These are phyloP conservation scores for Sinella curviseta DNA, from an alignment of 1,140 invertebrate genomes.

Conservation along the genomic window DNA sequence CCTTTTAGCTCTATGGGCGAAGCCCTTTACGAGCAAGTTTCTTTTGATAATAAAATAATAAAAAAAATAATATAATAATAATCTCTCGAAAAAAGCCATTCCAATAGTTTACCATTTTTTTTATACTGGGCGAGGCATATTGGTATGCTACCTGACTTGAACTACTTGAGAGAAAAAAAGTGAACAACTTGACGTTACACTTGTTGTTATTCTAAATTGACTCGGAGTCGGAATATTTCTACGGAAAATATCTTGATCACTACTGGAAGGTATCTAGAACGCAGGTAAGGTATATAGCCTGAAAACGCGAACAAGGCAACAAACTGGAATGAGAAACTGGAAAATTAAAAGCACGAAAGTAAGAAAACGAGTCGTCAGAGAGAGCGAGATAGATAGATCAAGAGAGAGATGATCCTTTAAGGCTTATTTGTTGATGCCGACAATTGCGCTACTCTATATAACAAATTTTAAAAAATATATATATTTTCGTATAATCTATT, in stretches of 20 bases:
- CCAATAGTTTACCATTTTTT: background rate
- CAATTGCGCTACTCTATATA: background rate
- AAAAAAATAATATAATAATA: no score
- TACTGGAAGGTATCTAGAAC: background rate
- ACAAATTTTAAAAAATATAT: no score
- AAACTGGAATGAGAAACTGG: slow-evolving; percentile 18
- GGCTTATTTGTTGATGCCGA: background rate
- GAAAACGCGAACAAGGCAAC: slow-evolving; percentile 13
- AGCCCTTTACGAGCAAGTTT: no score
- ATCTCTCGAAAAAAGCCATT: no score
- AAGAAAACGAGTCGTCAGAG: background rate
- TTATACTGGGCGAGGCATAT: background rate
- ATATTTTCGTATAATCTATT: background rate
- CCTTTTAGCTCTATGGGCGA: no score
- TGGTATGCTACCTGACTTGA: slow-evolving; percentile 23
- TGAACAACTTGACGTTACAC: background rate
- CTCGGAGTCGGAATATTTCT: no score
- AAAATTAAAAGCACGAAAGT: slow-evolving; percentile 25
- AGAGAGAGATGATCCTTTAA: slow-evolving; percentile 15
- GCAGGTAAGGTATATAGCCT: background rate
- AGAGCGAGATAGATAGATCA: background rate
- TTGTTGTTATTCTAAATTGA: background rate
- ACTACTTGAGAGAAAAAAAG: background rate
- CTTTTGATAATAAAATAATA: no score
- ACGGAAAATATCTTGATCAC: background rate